These are phyloP conservation scores for Cynopterus brachyotis DNA, from an alignment of 2,113 vertebrate genomes.

Conservation along the genomic window DNA sequence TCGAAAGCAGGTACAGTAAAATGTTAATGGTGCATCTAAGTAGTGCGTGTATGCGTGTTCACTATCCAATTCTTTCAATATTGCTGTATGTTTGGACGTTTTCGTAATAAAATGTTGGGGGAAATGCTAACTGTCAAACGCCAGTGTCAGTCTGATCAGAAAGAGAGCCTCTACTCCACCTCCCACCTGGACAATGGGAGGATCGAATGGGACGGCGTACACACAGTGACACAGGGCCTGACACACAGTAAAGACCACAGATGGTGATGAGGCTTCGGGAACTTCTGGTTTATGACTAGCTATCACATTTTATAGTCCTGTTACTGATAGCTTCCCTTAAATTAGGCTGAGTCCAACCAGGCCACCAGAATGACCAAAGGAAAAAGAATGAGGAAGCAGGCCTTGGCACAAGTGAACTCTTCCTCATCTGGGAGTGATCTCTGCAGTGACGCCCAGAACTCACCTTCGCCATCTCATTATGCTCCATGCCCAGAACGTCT, in stretches of 20 bases:
- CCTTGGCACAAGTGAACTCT: not conserved
- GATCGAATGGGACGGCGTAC: accelerated
- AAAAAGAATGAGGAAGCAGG: not conserved
- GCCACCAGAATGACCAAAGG: not conserved
- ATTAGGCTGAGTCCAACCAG: not conserved
- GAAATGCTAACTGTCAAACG: not conserved
- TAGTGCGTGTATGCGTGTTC: accelerated
- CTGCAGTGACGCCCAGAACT: not conserved
- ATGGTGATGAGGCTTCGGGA: not conserved
- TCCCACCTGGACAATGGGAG: accelerated
- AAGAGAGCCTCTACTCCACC: not conserved
- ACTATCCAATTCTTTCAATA: not conserved
- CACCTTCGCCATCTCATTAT: slow-evolving; percentile 94
- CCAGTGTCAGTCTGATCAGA: not conserved
- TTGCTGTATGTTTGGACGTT: not conserved
- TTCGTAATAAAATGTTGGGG: not conserved
- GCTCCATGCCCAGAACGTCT: slow-evolving; percentile 92
- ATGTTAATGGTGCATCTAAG: accelerated
- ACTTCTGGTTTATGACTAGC: accelerated
- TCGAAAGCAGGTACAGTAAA: accelerated
- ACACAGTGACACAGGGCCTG: not conserved
- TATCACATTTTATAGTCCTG: not conserved
- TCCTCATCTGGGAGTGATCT: accelerated
- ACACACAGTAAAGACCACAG: not conserved
- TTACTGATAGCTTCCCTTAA: not conserved